These are phyloP conservation scores for Philopotamus ludificatus DNA, from an alignment of 1,140 invertebrate genomes.

Conservation along the genomic window DNA sequence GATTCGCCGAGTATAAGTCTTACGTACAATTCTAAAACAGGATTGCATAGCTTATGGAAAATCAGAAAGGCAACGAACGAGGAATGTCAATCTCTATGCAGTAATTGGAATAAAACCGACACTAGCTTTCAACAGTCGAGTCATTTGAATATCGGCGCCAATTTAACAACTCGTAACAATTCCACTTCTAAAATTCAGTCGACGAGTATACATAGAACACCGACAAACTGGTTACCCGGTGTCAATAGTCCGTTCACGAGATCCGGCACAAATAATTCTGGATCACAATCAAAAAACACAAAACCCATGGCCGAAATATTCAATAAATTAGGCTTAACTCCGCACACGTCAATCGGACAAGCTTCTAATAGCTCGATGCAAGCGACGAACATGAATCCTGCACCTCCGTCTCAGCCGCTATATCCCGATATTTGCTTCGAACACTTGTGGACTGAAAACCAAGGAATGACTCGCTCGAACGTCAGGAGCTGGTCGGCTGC, in stretches of 20 bases:
- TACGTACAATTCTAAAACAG: constrained; percentile 73
- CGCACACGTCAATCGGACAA: constrained; percentile 52
- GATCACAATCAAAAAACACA: constrained; percentile 56
- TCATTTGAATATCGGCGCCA: constrained; percentile 42
- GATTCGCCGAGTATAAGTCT: constrained; percentile 61
- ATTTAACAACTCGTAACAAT: constrained; percentile 45
- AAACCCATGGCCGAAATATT: constrained; percentile 63
- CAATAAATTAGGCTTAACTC: constrained; percentile 52
- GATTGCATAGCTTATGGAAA: constrained; percentile 79
- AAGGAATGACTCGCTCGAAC: constrained; percentile 54
- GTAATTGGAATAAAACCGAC: constrained; percentile 52
- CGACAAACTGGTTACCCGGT: constrained; percentile 46
- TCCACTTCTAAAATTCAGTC: constrained; percentile 14
- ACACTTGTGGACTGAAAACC: constrained; percentile 81
- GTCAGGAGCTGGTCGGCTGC: constrained; percentile 58
- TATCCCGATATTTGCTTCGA: constrained; percentile 85
- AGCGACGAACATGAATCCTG: constrained; percentile 45
- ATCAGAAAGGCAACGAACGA: constrained; percentile 74
- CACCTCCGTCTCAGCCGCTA: constrained; percentile 65
- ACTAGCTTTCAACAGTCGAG: constrained; percentile 55
- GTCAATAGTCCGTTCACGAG: constrained; percentile 48
- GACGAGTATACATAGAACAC: constrained; percentile 21
- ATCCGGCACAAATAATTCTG: constrained; percentile 44
- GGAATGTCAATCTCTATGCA: constrained; percentile 64
- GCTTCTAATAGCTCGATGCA: constrained; percentile 52